phyloP scores from a whole-genome alignment of 1,140 invertebrate species.

The Drosophila bifasciata region DNA sequence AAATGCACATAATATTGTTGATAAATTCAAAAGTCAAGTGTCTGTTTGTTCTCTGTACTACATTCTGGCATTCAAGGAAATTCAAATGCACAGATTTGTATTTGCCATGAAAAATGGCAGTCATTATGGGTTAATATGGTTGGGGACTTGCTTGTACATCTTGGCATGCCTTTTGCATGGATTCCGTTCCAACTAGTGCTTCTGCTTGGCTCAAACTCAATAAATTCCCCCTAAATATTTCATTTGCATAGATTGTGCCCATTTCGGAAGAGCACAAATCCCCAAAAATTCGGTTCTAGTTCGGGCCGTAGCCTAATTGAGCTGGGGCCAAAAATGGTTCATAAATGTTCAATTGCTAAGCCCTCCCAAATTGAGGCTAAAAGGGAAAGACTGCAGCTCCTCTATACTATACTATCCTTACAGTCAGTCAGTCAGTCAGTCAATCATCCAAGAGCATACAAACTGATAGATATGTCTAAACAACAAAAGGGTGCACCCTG shows the following conservation, averaged over 20 bases:
- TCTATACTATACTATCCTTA: too few species aligned
- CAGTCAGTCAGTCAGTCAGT: constrained; percentile 27
- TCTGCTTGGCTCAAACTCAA: too few species aligned
- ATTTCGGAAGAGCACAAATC: too few species aligned
- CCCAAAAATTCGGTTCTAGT: background rate
- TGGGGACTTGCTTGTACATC: constrained; percentile 5
- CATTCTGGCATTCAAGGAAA: constrained; percentile 18
- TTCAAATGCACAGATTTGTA: constrained; percentile 45
- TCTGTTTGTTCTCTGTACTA: constrained; percentile 4
- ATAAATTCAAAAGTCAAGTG: constrained; percentile 72
- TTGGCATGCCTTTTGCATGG: too few species aligned
- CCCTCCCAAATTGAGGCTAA: constrained; percentile 41
- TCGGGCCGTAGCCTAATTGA: constrained; percentile 52
- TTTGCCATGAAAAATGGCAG: constrained; percentile 39
- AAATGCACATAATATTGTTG: constrained; percentile 54
- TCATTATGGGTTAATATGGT: constrained; percentile 38
- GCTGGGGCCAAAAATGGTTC: constrained; percentile 44
- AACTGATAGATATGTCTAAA: constrained; percentile 67
- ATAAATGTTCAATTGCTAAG: constrained; percentile 58
- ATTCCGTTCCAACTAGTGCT: too few species aligned
- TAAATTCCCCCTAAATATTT: too few species aligned
- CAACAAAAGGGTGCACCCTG: constrained; percentile 54
- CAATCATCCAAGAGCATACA: constrained; percentile 56
- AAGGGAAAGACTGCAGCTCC: constrained; percentile 24
- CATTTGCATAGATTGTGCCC: too few species aligned